These are phyloP conservation scores for Spheniscus mendiculus DNA, from an alignment of 2,113 vertebrate genomes.

Conservation along the genomic window DNA sequence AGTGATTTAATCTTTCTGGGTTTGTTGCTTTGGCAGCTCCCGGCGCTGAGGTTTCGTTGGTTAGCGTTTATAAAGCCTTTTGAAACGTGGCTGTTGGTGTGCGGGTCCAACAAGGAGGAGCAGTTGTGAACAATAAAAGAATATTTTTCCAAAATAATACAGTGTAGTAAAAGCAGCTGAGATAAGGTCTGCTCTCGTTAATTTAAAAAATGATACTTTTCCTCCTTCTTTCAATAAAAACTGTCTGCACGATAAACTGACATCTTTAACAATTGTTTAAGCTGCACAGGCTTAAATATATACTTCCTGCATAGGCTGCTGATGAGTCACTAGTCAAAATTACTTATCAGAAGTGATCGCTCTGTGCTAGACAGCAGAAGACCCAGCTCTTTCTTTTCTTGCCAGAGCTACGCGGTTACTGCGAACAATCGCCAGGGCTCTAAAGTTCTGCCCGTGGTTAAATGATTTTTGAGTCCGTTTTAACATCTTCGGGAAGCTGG, in stretches of 20 bases:
- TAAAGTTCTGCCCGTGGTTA: neutral
- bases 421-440: neutral
- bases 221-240: slow-evolving; percentile 43
- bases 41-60: neutral
- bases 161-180: neutral
- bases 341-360: slow-evolving; percentile 66
- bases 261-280: slow-evolving; percentile 65
- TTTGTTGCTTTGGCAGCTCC: neutral
- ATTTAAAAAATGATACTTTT: slow-evolving; percentile 63
- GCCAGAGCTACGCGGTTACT: neutral
- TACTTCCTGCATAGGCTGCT: slow-evolving; percentile 59
- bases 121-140: neutral
- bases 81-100: slow-evolving; percentile 5
- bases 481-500: neutral
- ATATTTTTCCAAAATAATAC: neutral
- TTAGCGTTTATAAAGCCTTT: slow-evolving; percentile 23
- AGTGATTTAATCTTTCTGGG: neutral
- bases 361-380: slow-evolving; percentile 25
- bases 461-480: neutral
- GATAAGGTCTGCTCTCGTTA: slow-evolving; percentile 58
- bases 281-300: slow-evolving; percentile 41
- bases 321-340: slow-evolving; percentile 72
- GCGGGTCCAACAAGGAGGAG: slow-evolving; percentile 33
- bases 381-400: slow-evolving; percentile 7
- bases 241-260: slow-evolving; percentile 52